Conservation (phyloP, 2,113 vertebrate genomes). For the Delphinapterus leucas region DNA sequence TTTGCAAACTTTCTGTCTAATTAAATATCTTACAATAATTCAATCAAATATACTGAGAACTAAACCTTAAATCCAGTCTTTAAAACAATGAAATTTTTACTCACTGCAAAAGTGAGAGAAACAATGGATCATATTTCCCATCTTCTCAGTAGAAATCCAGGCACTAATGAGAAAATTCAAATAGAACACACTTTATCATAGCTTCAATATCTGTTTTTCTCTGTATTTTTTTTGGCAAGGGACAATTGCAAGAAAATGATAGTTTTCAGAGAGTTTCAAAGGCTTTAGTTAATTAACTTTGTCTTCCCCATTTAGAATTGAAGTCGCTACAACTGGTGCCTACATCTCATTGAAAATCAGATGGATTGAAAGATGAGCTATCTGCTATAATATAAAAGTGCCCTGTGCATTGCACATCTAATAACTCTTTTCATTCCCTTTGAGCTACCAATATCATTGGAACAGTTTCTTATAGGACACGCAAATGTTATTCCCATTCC, state of each 20-base stretch:
- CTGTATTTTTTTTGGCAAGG: background rate
- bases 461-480: background rate
- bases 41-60: background rate
- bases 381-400: background rate
- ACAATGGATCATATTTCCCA: too few species aligned
- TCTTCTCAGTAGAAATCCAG: background rate
- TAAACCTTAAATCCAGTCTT: background rate
- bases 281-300: conserved; percentile 51
- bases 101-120: background rate
- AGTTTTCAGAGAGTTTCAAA: conserved; percentile 47
- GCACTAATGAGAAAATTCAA: conserved; percentile 34
- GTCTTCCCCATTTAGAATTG: conserved; percentile 10
- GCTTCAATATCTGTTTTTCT: background rate
- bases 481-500: background rate
- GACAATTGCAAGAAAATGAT: conserved; percentile 34
- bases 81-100: background rate
- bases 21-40: background rate
- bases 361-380: background rate
- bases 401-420: background rate
- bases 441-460: background rate
- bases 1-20: background rate
- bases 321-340: background rate
- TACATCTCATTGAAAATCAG: background rate
- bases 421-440: conserved; percentile 1
- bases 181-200: background rate